phyloP scores from a whole-genome alignment of 2,113 vertebrate genomes.

The Pagrus major region DNA sequence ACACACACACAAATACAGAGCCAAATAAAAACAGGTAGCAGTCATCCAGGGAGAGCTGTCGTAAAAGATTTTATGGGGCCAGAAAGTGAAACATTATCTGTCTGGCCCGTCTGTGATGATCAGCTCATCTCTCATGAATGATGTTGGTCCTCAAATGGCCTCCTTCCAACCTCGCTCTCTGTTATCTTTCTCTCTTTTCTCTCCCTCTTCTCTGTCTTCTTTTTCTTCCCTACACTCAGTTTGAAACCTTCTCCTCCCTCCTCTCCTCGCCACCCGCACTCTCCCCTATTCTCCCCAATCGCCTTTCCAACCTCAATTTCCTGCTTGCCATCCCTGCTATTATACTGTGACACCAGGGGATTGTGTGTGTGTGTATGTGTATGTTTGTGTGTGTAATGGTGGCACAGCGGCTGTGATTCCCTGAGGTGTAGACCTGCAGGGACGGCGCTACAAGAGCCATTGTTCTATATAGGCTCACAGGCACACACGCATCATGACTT shows the following conservation, averaged over 20 bases:
- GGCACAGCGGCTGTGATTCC: slow-evolving; percentile 32
- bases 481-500: slow-evolving; percentile 33
- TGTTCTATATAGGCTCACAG: slow-evolving; percentile 36
- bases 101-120: slow-evolving; percentile 62
- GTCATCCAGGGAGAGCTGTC: slow-evolving; percentile 57
- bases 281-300: slow-evolving; percentile 27
- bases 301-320: slow-evolving; percentile 60
- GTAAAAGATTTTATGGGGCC: slow-evolving; percentile 72
- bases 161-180: slow-evolving; percentile 5
- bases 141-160: slow-evolving; percentile 48
- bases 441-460: slow-evolving; percentile 32
- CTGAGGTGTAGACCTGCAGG: slow-evolving; percentile 53
- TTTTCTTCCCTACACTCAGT: neutral
- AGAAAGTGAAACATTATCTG: slow-evolving; percentile 75
- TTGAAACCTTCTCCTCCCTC: neutral
- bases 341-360: slow-evolving; percentile 34
- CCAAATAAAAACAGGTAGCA: slow-evolving; percentile 69
- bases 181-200: neutral
- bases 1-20: slow-evolving; percentile 40
- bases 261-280: neutral
- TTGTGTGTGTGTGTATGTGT: slow-evolving; percentile 6
- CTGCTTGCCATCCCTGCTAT: slow-evolving; percentile 50
- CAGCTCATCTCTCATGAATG: slow-evolving; percentile 61
- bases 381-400: slow-evolving; percentile 7
- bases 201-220: neutral